These are phyloP conservation scores for Tyto alba DNA, from an alignment of 2,113 vertebrate species.

Conservation along the genomic window DNA sequence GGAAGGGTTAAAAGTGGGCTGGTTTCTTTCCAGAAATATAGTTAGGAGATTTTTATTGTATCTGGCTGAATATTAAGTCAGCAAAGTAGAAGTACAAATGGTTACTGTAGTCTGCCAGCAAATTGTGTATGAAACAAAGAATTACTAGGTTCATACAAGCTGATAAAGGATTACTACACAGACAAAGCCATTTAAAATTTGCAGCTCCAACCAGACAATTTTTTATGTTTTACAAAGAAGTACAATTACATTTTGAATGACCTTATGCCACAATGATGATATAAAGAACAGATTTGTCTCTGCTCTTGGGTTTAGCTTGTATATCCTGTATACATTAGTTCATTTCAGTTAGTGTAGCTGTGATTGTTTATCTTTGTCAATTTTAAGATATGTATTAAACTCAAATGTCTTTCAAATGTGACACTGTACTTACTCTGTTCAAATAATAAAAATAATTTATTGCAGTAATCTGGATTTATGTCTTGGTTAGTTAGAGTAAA, in stretches of 20 bases:
- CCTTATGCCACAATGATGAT: slow-evolving; percentile 57
- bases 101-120: slow-evolving; percentile 45
- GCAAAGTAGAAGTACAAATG: slow-evolving; percentile 53
- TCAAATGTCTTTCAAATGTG: slow-evolving; percentile 67
- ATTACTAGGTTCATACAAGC: slow-evolving; percentile 43
- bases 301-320: slow-evolving; percentile 46
- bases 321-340: slow-evolving; percentile 38
- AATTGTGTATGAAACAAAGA: slow-evolving; percentile 58
- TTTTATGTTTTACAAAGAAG: slow-evolving; percentile 59
- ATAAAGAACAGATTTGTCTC: slow-evolving; percentile 66
- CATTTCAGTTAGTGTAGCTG: slow-evolving; percentile 41
- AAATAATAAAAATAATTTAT: slow-evolving; percentile 82
- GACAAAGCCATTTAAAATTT: slow-evolving; percentile 59
- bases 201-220: slow-evolving; percentile 40
- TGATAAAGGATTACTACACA: slow-evolving; percentile 37
- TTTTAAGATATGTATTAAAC: slow-evolving; percentile 64
- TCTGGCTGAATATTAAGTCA: slow-evolving; percentile 55
- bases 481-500: slow-evolving; percentile 82
- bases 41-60: slow-evolving; percentile 43
- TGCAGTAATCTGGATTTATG: slow-evolving; percentile 84
- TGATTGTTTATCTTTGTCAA: slow-evolving; percentile 55
- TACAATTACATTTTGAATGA: slow-evolving; percentile 63
- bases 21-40: slow-evolving; percentile 26
- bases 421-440: slow-evolving; percentile 62
- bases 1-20: slow-evolving; percentile 53